Evolutionary conservation across 1,140 invertebrate species (phyloP), one percentile per base, ranked within the genome.

Genomic region (Tyrophagus putrescentiae): DNA sequence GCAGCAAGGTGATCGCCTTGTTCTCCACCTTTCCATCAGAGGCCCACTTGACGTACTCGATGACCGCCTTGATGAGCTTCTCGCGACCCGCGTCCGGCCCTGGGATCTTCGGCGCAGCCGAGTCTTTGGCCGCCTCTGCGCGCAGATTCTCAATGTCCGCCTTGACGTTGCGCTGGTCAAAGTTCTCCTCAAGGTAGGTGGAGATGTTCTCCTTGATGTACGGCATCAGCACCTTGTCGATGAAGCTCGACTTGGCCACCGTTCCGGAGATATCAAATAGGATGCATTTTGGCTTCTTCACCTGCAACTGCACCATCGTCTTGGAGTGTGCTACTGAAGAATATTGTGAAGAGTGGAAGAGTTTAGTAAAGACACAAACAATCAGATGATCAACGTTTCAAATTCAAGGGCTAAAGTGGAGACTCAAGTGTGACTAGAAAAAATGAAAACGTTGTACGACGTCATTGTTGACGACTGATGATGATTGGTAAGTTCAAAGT

Each of bases 201-300:
- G 18, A 18, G 27, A 54, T 27, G 27, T 54, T 28, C 13, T 16
- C 25, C 11, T 13, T 1, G n/a, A 54, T 54, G 25, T 54, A 54
- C 27, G 52, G 52, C 25, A 54, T 3, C 2, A 54, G 28, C 25
- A 31, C 11, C 25, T 31, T 28, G 27, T 54, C 52, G 13, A 54
- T 33, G 28, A 54, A 54, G n/a, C 13, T n/a, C 2, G 52, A 21
- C 13, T 54, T 54, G 1, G 52, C 52, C 1, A 54, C 28, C 27
- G 52, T 54, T 34, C 52, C 31, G 21, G 25, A 34, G 21, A 54
- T 32, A 54, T 54, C 52, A n/a, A 54, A 54, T 33, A 54, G 27
- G n/a, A 54, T 4, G 25, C 31, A 31, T 18, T 31, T 3, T 32
- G 52, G 52, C 39, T 31, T 28, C 27, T 54, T 54, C 13, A 54